Evolutionary conservation across 2,797 vertebrate genomes (phyloP), one percentile per base, ranked within the genome.

Genomic region (Anabas testudineus): DNA sequence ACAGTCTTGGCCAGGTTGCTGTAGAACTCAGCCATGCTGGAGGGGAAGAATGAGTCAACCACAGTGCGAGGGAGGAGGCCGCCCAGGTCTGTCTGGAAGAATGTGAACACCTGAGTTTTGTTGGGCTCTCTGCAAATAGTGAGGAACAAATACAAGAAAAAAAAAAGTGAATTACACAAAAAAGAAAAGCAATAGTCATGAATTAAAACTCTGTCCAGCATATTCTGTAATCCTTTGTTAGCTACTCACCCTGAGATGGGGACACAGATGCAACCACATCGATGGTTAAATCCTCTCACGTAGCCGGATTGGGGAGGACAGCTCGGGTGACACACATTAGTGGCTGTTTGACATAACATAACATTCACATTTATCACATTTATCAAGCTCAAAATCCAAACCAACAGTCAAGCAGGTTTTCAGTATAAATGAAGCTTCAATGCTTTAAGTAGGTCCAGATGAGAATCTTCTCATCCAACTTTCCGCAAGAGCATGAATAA

Each of bases 81-180:
- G 1, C 95, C 93, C 24, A 98, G 95, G 86, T 99, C 97, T 0
- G 97, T 98, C 92, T 99, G 98, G 90, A 99, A 99, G 92, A 99
- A 99, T 22, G 88, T 95, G 78, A 97, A 88, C 57, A 99, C 79
- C 41, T 93, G 91, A 34, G 97, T 98, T 90, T 90, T 96, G 77
- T 78, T 73, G 47, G 96, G 94, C 52, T 98, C 95, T 86, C 98
- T 99, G 94, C 10, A 74, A 85, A 65, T 0, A 8, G 10, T 30
- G 18, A 0, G 2, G 0, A 69, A 36, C 7, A 45, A 37, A 78
- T 15, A 74, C 2, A 48, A 18, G 30, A 6, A 36, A 24, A 19
- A 26, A 16, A 7, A 19, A 53, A 30, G 24, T 0, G 16, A 18
- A 2, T 52, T 0, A 24, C 1, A 13, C 21, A 24, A 15, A 46